Percentiles rank a stretch among this genome's conserved stretches.
Conservation (phyloP, 2,797 vertebrate species). For the Tympanoctomys barrerae region DNA sequence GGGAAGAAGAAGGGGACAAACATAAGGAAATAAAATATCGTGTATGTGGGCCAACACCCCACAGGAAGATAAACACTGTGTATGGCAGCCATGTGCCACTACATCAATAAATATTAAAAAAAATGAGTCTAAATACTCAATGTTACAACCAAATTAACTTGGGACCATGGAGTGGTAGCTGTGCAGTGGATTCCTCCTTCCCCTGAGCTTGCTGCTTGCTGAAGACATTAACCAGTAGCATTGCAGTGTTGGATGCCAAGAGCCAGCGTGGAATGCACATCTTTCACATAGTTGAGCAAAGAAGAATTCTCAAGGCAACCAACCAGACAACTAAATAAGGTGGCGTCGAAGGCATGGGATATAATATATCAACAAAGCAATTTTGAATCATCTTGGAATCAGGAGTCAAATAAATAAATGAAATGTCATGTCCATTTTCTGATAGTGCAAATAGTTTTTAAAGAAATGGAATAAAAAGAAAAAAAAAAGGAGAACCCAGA, state of each 20-base stretch:
- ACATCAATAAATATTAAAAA: neutral
- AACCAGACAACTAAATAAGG: constrained; percentile 68
- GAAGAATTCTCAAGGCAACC: constrained; percentile 59
- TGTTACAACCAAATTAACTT: neutral
- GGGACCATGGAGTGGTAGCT: neutral
- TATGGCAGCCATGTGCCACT: neutral
- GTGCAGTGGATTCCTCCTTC: constrained; percentile 35
- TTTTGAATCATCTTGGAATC: constrained; percentile 44
- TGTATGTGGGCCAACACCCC: neutral
- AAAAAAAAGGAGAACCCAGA: neutral
- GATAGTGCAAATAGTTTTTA: constrained; percentile 34
- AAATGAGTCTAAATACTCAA: neutral
- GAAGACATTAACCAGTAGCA: constrained; percentile 60
- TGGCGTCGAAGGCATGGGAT: constrained; percentile 23
- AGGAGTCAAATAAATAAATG: constrained; percentile 56
- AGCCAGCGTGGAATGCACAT: constrained; percentile 41
- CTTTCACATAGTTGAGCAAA: constrained; percentile 56
- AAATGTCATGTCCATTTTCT: constrained; percentile 18
- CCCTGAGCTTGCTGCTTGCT: neutral
- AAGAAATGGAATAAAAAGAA: constrained; percentile 52
- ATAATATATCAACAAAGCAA: constrained; percentile 49
- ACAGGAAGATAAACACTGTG: neutral
- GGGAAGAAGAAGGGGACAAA: neutral
- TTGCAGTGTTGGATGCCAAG: constrained; percentile 18
- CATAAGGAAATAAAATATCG: neutral